phyloP scores from a whole-genome alignment of 2,113 vertebrate genomes.

The Camelus dromedarius region DNA sequence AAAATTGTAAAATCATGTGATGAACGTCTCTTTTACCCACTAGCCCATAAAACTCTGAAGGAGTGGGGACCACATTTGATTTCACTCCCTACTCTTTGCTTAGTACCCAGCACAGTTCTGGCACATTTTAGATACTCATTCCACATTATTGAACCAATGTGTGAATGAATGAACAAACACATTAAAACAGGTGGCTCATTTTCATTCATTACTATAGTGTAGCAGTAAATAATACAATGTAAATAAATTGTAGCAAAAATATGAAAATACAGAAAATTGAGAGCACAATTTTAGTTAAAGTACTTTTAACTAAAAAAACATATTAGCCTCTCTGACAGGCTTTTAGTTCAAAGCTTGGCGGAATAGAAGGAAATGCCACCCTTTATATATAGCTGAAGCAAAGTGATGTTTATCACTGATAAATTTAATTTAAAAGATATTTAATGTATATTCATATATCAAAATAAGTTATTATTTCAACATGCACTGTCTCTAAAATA shows the following conservation, averaged over 20 bases:
- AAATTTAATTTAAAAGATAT: background rate
- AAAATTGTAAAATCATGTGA: background rate
- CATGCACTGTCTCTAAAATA: background rate
- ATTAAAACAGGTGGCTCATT: background rate
- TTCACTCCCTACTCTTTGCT: background rate
- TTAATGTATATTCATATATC: background rate
- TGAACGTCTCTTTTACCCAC: background rate
- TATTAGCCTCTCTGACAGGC: background rate
- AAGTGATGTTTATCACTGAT: background rate
- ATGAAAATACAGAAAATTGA: background rate
- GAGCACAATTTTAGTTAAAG: background rate
- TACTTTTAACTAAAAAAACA: background rate
- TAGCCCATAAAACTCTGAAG: background rate
- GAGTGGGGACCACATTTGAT: background rate
- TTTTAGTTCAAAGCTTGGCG: background rate
- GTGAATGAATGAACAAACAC: background rate
- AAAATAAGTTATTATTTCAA: conserved; percentile 11
- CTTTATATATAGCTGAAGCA: background rate
- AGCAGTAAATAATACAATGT: background rate
- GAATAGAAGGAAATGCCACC: background rate
- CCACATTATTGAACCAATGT: background rate
- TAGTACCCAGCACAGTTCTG: background rate
- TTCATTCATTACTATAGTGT: background rate
- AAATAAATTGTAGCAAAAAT: background rate
- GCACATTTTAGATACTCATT: background rate